phyloP scores from a whole-genome alignment of 1,140 invertebrate genomes.

The Leptinotarsa defecta region DNA sequence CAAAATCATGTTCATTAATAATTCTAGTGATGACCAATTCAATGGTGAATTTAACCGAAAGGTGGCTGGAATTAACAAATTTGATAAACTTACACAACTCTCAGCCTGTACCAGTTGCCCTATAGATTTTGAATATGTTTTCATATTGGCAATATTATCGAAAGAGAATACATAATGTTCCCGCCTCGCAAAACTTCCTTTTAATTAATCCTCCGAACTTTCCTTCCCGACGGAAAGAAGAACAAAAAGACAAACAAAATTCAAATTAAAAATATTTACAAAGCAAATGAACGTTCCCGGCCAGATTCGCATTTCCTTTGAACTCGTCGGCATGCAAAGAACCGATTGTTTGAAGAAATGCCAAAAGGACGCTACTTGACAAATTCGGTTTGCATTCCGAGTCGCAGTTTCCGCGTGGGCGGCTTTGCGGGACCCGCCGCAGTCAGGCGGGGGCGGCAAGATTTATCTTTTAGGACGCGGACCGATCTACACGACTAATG shows the following conservation, averaged over 20 bases:
- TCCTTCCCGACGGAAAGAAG: background rate
- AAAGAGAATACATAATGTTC: background rate
- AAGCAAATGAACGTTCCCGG: conserved; percentile 29
- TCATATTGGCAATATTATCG: background rate
- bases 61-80: no score
- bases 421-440: conserved; percentile 32
- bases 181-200: background rate
- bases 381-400: conserved; percentile 53
- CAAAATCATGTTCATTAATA: no score
- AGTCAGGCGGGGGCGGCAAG: conserved; percentile 26
- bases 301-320: conserved; percentile 28
- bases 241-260: conserved; percentile 28
- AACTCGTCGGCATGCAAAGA: conserved; percentile 34
- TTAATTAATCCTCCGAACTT: background rate
- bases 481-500: conserved; percentile 18
- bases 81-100: no score
- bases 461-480: conserved; percentile 41
- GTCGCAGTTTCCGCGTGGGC: conserved; percentile 49
- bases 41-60: no score
- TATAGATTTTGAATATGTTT: no score
- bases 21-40: no score
- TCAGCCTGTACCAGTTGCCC: no score
- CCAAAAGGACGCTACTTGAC: conserved; percentile 48
- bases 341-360: conserved; percentile 47
- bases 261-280: conserved; percentile 30